A percentile compares a stretch with the other conserved stretches of the same genome.
phyloP scores from a whole-genome alignment of 2,797 vertebrate species.

The Linurgus olivaceus region DNA sequence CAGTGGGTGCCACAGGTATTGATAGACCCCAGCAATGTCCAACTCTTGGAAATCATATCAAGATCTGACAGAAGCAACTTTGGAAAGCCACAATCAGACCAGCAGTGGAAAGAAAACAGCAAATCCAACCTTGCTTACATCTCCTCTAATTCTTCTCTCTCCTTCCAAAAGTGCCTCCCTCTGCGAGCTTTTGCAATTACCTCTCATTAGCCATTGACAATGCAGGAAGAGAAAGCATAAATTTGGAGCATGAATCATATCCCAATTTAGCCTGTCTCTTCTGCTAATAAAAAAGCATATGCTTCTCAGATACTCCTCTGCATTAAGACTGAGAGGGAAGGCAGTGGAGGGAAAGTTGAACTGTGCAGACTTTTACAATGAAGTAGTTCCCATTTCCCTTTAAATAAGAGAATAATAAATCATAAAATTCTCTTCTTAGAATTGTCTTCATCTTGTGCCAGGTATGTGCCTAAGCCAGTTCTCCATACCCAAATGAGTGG shows the following conservation, averaged over 20 bases:
- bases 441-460: not conserved
- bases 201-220: slow-evolving; percentile 39
- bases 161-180: slow-evolving; percentile 2
- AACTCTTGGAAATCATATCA: not conserved
- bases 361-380: not conserved
- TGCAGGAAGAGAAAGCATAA: slow-evolving; percentile 37
- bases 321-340: not conserved
- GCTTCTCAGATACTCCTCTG: not conserved
- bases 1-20: not conserved
- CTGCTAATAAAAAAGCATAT: not conserved
- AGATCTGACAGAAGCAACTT: not conserved
- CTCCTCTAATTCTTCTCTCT: not conserved
- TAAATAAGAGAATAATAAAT: not conserved
- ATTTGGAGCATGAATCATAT: slow-evolving; percentile 49
- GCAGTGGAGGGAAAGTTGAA: not conserved
- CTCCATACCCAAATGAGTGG: fast-evolving
- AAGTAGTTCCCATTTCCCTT: not conserved
- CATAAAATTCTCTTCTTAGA: not conserved
- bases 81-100: not conserved
- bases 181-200: not conserved
- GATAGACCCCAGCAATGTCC: not conserved
- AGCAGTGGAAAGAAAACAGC: not conserved
- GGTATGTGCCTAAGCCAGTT: not conserved
- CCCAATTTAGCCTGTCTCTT: slow-evolving; percentile 13
- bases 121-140: not conserved